phyloP scores from a whole-genome alignment of 2,888 invertebrate genomes.

The Schrankia costaestrigalis region DNA sequence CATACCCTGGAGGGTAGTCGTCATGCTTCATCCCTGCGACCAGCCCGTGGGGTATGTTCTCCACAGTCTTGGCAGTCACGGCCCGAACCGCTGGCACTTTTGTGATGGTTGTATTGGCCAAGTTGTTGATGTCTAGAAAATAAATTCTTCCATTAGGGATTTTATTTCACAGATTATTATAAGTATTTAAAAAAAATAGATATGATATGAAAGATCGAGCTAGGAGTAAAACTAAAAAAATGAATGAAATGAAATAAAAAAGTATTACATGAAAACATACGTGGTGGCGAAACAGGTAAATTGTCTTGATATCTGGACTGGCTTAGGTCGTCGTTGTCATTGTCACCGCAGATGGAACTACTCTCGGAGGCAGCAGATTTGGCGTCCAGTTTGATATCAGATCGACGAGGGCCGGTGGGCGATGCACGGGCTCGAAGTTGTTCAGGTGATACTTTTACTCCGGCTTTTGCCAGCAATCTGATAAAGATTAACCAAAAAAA shows the following conservation, averaged over 20 bases:
- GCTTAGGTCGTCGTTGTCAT: constrained; percentile 92
- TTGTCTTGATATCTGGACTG: constrained; percentile 79
- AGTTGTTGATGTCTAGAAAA: constrained; percentile 70
- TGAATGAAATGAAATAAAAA: neutral
- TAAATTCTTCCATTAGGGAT: neutral
- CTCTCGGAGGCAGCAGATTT: constrained; percentile 87
- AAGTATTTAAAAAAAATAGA: neutral
- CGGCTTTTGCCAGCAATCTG: constrained; percentile 91
- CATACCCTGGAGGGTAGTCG: constrained; percentile 84
- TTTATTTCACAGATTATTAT: neutral
- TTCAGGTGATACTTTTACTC: constrained; percentile 91
- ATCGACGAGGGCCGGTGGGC: constrained; percentile 89
- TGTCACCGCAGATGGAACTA: constrained; percentile 88
- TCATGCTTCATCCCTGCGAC: constrained; percentile 83
- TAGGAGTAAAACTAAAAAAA: too few relatives aligned
- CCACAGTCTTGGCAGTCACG: constrained; percentile 84
- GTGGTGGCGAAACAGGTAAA: constrained; percentile 82
- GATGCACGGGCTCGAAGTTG: constrained; percentile 92
- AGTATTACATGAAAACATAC: constrained; percentile 72
- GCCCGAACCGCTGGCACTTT: constrained; percentile 83
- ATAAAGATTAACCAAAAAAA: neutral
- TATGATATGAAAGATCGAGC: too few relatives aligned
- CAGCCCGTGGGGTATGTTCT: constrained; percentile 82
- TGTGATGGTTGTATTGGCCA: constrained; percentile 83
- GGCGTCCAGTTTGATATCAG: constrained; percentile 89